These are phyloP conservation scores for Paracentrotus lividus DNA, from an alignment of 53 echinoderm and acorn worm species.

Conservation along the genomic window DNA sequence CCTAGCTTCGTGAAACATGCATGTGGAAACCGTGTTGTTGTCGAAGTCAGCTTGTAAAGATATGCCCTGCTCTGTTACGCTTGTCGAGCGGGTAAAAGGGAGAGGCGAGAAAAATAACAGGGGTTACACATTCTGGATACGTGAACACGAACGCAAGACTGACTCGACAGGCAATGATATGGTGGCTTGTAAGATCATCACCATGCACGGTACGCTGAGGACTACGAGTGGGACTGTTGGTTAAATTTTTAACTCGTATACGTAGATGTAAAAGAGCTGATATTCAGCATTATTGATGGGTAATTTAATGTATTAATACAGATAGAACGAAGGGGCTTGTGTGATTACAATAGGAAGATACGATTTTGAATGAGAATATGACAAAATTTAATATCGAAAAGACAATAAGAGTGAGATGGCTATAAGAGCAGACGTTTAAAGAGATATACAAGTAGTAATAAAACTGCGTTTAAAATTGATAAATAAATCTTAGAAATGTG, in stretches of 20 bases:
- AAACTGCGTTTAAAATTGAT: too few species aligned
- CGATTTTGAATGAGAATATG: not conserved
- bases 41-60: conserved; percentile 32
- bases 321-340: not conserved
- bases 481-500: too few species aligned
- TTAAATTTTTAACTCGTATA: not conserved
- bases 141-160: not conserved
- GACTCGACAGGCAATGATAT: not conserved
- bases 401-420: not conserved
- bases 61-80: conserved; percentile 53
- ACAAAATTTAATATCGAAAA: not conserved
- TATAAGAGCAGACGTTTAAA: too few species aligned
- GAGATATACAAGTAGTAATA: too few species aligned
- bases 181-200: not conserved
- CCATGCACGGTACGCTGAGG: conserved; percentile 13
- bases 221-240: conserved; percentile 4
- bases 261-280: not conserved
- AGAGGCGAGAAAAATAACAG: conserved; percentile 28
- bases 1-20: conserved; percentile 25
- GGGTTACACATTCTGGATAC: conserved; percentile 10
- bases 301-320: not conserved
- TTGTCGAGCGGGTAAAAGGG: conserved; percentile 25
- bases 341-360: not conserved
- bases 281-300: not conserved
- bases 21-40: conserved; percentile 6